These are phyloP conservation scores for Enteromius radiatus DNA, from an alignment of 2,797 vertebrate species.

Conservation along the genomic window DNA sequence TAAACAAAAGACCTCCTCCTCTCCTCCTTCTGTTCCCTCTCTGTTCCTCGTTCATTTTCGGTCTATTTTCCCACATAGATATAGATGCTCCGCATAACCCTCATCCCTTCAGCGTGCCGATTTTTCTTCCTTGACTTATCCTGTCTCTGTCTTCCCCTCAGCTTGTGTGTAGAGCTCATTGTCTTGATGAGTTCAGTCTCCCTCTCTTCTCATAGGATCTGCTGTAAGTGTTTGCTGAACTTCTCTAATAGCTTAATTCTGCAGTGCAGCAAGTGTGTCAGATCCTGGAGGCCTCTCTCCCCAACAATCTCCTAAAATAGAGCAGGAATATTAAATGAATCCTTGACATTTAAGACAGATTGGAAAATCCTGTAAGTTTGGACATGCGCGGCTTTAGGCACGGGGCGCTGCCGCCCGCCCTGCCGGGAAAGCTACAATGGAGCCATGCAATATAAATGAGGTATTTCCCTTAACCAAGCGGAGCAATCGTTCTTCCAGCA, in stretches of 20 bases:
- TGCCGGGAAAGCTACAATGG: slow-evolving; percentile 42
- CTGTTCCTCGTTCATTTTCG: neutral
- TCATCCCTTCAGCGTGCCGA: neutral
- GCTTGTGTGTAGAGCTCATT: slow-evolving; percentile 22
- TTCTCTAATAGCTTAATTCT: slow-evolving; percentile 40
- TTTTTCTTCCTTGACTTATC: slow-evolving; percentile 12
- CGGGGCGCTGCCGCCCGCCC: neutral
- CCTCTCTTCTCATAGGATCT: slow-evolving; percentile 21
- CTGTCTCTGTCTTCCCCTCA: slow-evolving; percentile 17
- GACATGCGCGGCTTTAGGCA: slow-evolving; percentile 21
- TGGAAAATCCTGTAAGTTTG: slow-evolving; percentile 51
- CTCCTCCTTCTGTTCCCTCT: neutral
- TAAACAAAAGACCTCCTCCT: slow-evolving; percentile 38
- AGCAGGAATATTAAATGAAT: slow-evolving; percentile 52
- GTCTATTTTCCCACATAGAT: neutral
- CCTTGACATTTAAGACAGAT: slow-evolving; percentile 56
- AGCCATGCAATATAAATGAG: slow-evolving; percentile 51
- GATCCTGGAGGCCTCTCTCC: slow-evolving; percentile 36
- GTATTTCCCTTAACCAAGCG: slow-evolving; percentile 51
- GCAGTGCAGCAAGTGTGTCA: slow-evolving; percentile 32
- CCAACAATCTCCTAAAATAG: slow-evolving; percentile 48
- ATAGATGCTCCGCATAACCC: neutral
- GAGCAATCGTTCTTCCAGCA: slow-evolving; percentile 42
- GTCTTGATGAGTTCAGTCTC: slow-evolving; percentile 30
- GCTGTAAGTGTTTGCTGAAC: slow-evolving; percentile 34